Evolutionary conservation across 2,113 vertebrate genomes (phyloP).

Genomic region (human (Homo sapiens)): GRCh38 chr7:102139001-102139500

Average conservation of each 20-base stretch:
- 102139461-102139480: not conserved
- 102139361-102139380: not conserved
- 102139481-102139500: not conserved
- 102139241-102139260: too few relatives aligned
- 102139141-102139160: too few relatives aligned
- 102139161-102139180: too few relatives aligned
- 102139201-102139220: too few relatives aligned
- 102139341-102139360: not conserved
- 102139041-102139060: too few relatives aligned
- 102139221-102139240: too few relatives aligned
- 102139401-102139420: not conserved
- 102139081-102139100: too few relatives aligned
- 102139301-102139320: not conserved
- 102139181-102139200: too few relatives aligned
- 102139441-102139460: not conserved
- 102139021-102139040: too few relatives aligned
- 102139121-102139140: too few relatives aligned
- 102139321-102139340: not conserved
- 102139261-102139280: not conserved
- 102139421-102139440: not conserved
- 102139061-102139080: too few relatives aligned
- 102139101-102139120: fast-evolving
- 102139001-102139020: too few relatives aligned
- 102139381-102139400: not conserved
- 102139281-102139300: not conserved